Evolutionary conservation across 2,888 invertebrate genomes (phyloP).

Genomic region (Platycheirus rosarum): DNA sequence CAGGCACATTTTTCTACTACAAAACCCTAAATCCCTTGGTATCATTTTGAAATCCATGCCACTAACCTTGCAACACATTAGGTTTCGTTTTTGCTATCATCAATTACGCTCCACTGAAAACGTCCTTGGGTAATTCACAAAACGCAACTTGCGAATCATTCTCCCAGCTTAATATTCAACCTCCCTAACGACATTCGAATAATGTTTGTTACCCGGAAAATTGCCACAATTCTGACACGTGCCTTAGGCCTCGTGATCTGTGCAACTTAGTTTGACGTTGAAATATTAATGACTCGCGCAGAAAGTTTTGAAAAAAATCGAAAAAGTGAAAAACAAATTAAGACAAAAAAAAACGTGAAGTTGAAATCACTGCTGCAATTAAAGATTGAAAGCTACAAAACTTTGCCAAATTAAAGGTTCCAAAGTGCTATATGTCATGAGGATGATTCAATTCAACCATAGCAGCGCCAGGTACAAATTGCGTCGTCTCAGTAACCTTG

Average conservation of each 20-base stretch:
- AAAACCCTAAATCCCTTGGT: too few relatives aligned
- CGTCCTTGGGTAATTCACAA: slow-evolving; percentile 26
- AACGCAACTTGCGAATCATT: slow-evolving; percentile 14
- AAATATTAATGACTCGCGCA: slow-evolving; percentile 36
- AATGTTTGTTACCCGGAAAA: slow-evolving; percentile 48
- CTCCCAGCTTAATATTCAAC: slow-evolving; percentile 7
- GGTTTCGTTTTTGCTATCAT: too few relatives aligned
- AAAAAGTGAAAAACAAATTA: slow-evolving; percentile 1
- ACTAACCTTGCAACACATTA: too few relatives aligned
- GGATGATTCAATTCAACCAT: slow-evolving; percentile 40
- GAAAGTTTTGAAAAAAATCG: not conserved
- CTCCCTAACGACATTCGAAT: slow-evolving; percentile 42
- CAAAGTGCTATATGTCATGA: not conserved
- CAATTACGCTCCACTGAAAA: too few relatives aligned
- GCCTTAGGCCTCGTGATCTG: not conserved
- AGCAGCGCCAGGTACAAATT: slow-evolving; percentile 62
- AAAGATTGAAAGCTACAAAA: slow-evolving; percentile 50
- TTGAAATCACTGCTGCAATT: slow-evolving; percentile 48
- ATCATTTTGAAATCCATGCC: too few relatives aligned
- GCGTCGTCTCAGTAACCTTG: slow-evolving; percentile 73
- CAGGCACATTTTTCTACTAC: too few relatives aligned
- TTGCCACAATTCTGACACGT: slow-evolving; percentile 26
- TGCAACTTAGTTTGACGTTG: slow-evolving; percentile 9
- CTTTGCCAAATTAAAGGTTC: not conserved
- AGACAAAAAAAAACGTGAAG: slow-evolving; percentile 4